phyloP scores from a whole-genome alignment of 2,797 vertebrate genomes.

The Rachycentron canadum region DNA sequence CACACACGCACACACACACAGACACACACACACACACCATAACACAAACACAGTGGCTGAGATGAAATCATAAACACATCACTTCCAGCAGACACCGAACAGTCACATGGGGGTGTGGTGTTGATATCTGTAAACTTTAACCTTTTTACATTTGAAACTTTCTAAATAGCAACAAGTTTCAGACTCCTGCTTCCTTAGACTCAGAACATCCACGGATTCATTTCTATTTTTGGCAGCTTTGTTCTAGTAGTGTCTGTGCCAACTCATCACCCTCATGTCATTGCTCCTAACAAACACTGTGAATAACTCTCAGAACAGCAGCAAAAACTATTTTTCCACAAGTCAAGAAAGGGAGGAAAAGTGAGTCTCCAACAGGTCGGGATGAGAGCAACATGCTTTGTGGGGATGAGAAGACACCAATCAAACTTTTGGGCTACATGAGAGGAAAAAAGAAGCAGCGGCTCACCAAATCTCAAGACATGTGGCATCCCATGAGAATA shows the following conservation, averaged over 20 bases:
- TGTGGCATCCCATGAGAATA: slow-evolving; percentile 96
- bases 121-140: background rate
- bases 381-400: slow-evolving; percentile 7
- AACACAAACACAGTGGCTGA: background rate
- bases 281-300: background rate
- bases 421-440: slow-evolving; percentile 51
- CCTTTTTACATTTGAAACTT: slow-evolving; percentile 27
- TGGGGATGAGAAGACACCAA: slow-evolving; percentile 6
- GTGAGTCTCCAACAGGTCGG: slow-evolving; percentile 50
- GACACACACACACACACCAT: background rate
- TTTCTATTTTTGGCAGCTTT: slow-evolving; percentile 14
- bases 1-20: background rate
- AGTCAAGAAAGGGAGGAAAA: background rate
- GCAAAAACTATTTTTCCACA: slow-evolving; percentile 22
- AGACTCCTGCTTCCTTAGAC: background rate
- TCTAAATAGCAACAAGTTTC: slow-evolving; percentile 48
- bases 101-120: background rate
- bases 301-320: slow-evolving; percentile 7
- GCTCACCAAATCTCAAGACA: slow-evolving; percentile 98
- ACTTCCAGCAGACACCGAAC: background rate
- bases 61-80: background rate
- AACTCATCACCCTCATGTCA: background rate
- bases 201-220: background rate
- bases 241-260: slow-evolving; percentile 2
- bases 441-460: slow-evolving; percentile 7